Conservation (phyloP, 2,113 vertebrate genomes). For the Nerophis ophidion region DNA sequence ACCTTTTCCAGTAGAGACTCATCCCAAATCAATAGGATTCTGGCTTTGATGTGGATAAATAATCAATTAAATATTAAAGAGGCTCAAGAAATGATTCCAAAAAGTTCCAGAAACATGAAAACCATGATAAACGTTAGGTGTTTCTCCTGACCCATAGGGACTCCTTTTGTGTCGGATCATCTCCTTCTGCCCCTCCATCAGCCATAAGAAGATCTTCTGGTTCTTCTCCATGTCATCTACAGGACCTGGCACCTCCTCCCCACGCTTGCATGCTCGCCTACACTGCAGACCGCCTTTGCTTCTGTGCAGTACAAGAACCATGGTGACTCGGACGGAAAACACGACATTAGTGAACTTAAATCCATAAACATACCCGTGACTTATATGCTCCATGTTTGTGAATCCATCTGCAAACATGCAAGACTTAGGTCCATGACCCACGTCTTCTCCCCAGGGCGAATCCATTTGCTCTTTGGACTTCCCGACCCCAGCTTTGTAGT, state of each 20-base stretch:
- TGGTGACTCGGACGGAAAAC: neutral
- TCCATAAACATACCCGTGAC: constrained; percentile 65
- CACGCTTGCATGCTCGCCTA: constrained; percentile 77
- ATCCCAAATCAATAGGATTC: no score
- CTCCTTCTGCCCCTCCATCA: constrained; percentile 87
- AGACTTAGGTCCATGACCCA: constrained; percentile 56
- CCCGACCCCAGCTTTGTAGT: constrained; percentile 73
- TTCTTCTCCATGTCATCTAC: constrained; percentile 83
- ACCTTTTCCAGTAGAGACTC: no score
- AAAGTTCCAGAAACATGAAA: no score
- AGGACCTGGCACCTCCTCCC: constrained; percentile 64
- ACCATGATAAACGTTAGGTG: neutral
- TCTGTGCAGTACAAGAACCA: constrained; percentile 40
- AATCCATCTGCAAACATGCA: constrained; percentile 78
- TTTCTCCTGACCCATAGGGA: constrained; percentile 77
- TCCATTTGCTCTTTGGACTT: constrained; percentile 83
- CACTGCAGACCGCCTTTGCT: constrained; percentile 70
- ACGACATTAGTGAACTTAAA: neutral
- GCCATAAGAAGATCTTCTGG: constrained; percentile 94
- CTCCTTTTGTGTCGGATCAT: constrained; percentile 86
- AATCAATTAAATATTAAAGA: no score
- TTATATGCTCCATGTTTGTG: constrained; percentile 63
- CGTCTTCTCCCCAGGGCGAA: constrained; percentile 63
- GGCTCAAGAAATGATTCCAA: no score
- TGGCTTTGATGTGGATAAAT: no score